phyloP scores from a whole-genome alignment of 2,888 invertebrate species.

The Griposia aprilina region DNA sequence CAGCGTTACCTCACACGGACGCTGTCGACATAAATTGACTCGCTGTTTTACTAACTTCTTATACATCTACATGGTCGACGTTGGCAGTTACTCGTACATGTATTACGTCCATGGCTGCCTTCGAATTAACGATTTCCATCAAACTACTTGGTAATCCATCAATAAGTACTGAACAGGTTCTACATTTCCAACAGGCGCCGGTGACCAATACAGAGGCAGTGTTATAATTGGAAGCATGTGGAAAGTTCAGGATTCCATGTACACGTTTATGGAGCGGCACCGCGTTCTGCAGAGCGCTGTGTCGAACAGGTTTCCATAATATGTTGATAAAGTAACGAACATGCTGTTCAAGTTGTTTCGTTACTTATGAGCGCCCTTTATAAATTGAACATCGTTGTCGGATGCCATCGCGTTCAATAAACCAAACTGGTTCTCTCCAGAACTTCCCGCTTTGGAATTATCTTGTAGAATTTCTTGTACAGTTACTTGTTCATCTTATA shows the following conservation, averaged over 20 bases:
- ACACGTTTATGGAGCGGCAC: constrained; percentile 73
- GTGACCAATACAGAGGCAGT: constrained; percentile 49
- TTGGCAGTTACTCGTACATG: constrained; percentile 73
- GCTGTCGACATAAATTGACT: constrained; percentile 75
- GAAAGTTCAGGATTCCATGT: constrained; percentile 77
- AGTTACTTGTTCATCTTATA: constrained; percentile 75
- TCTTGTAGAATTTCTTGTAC: constrained; percentile 85
- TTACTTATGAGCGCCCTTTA: constrained; percentile 79
- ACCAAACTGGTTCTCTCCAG: constrained; percentile 84
- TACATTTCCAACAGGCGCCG: constrained; percentile 46
- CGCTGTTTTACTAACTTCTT: constrained; percentile 58
- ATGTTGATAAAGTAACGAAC: constrained; percentile 69
- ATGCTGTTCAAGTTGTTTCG: constrained; percentile 66
- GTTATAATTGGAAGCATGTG: constrained; percentile 74
- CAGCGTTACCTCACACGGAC: constrained; percentile 71
- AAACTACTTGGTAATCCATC: constrained; percentile 43
- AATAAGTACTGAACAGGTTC: constrained; percentile 55
- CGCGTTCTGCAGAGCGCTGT: constrained; percentile 66
- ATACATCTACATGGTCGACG: constrained; percentile 54
- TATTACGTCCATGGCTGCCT: constrained; percentile 71
- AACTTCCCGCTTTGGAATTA: constrained; percentile 85
- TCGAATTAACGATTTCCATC: constrained; percentile 46
- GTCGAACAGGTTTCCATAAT: constrained; percentile 75
- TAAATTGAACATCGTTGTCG: constrained; percentile 82
- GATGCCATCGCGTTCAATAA: constrained; percentile 85